Conservation (phyloP, 1,140 invertebrate species). For the Sinella curviseta region DNA sequence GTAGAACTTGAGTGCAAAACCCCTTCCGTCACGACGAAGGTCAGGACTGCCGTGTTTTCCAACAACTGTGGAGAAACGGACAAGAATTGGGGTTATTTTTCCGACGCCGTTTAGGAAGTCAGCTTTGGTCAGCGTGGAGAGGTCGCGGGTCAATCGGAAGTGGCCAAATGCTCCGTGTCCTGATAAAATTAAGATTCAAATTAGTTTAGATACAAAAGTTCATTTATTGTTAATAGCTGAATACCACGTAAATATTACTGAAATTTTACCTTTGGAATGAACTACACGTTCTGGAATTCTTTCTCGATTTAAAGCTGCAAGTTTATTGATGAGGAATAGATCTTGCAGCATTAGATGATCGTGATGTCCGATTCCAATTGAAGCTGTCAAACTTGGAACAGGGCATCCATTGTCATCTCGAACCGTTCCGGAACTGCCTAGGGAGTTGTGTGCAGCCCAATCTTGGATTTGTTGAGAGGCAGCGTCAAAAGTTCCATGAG, state of each 20-base stretch:
- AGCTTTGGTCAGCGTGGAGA: slow-evolving; percentile 64
- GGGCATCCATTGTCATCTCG: slow-evolving; percentile 51
- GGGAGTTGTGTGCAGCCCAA: neutral
- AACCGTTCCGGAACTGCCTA: neutral
- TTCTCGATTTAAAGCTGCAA: slow-evolving; percentile 66
- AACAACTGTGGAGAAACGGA: slow-evolving; percentile 66
- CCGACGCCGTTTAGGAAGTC: slow-evolving; percentile 62
- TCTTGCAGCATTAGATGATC: slow-evolving; percentile 66
- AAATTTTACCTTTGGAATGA: slow-evolving; percentile 65
- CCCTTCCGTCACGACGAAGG: slow-evolving; percentile 49
- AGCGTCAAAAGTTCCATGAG: too few species aligned
- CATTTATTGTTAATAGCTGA: neutral
- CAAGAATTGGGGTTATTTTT: slow-evolving; percentile 61
- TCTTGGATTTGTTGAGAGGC: neutral
- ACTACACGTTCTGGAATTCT: too few species aligned
- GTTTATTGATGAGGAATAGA: slow-evolving; percentile 62
- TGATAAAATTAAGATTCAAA: neutral
- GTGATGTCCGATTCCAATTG: slow-evolving; percentile 60
- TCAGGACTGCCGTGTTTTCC: slow-evolving; percentile 63
- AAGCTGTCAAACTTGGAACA: slow-evolving; percentile 59
- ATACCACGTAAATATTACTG: too few species aligned
- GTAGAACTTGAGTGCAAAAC: slow-evolving; percentile 15
- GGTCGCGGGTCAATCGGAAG: slow-evolving; percentile 66
- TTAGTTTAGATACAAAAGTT: too few species aligned
- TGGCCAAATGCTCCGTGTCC: slow-evolving; percentile 62